These are phyloP conservation scores for Himantopus leucocephalus DNA, from an alignment of 2,113 vertebrate species.

Conservation along the genomic window DNA sequence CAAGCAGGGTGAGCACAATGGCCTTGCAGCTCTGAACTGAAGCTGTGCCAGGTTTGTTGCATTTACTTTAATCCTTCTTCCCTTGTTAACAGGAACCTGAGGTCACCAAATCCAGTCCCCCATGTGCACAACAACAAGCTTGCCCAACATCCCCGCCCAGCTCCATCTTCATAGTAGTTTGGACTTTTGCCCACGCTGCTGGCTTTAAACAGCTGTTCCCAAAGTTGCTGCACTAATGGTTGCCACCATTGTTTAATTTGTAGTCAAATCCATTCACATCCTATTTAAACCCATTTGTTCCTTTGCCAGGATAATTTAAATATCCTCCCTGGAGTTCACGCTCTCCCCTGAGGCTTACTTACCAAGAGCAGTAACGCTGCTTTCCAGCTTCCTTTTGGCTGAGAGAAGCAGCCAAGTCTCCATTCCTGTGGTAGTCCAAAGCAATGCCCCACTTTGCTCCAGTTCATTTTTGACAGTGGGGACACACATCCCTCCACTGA, in stretches of 20 bases:
- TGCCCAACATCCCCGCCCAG: not conserved
- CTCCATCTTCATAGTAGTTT: not conserved
- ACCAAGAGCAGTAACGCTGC: not conserved
- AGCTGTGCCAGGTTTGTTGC: not conserved
- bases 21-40: not conserved
- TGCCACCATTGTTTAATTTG: not conserved
- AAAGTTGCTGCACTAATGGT: not conserved
- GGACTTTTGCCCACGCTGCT: not conserved
- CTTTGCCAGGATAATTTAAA: not conserved
- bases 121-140: not conserved
- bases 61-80: not conserved
- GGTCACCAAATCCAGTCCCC: not conserved
- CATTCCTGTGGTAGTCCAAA: not conserved
- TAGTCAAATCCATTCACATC: not conserved
- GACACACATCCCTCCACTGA: not conserved
- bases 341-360: not conserved
- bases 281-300: constrained; percentile 1
- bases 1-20: fast-evolving
- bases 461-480: not conserved
- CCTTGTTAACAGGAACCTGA: not conserved
- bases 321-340: not conserved
- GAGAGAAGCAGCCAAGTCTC: not conserved
- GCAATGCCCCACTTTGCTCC: not conserved
- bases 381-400: not conserved
- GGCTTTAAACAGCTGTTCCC: not conserved